Conservation (phyloP, 2,888 invertebrate genomes). For the Catocala sponsa region DNA sequence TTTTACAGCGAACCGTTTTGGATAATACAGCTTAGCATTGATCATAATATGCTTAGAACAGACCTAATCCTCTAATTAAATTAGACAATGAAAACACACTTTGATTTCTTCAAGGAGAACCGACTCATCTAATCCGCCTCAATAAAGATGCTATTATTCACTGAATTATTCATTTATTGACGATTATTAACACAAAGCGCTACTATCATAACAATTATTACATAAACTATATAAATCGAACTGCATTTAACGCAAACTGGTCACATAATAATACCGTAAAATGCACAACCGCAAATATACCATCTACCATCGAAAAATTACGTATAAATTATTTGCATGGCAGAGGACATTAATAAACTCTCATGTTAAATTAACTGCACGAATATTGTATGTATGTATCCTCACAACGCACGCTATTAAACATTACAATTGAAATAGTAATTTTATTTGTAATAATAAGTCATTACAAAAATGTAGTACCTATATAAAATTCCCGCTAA, state of each 20-base stretch:
- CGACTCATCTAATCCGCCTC: slow-evolving; percentile 16
- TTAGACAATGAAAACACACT: slow-evolving; percentile 36
- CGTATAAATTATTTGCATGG: slow-evolving; percentile 12
- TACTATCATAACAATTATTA: slow-evolving; percentile 10
- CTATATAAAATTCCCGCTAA: slow-evolving; percentile 8
- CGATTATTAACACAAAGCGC: slow-evolving; percentile 14
- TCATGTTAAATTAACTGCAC: slow-evolving; percentile 36
- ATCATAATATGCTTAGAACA: slow-evolving; percentile 19
- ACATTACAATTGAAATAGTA: slow-evolving; percentile 25
- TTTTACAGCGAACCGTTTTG: slow-evolving; percentile 3
- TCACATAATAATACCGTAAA: slow-evolving; percentile 4
- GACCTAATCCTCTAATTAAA: slow-evolving; percentile 15
- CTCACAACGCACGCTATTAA: slow-evolving; percentile 35
- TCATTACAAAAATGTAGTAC: slow-evolving; percentile 1
- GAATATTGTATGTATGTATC: slow-evolving; percentile 48
- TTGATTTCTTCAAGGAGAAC: slow-evolving; percentile 25
- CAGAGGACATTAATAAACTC: slow-evolving; percentile 30
- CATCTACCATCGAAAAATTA: slow-evolving; percentile 8
- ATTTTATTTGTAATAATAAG: slow-evolving; percentile 13
- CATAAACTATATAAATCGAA: slow-evolving; percentile 3
- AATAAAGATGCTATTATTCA: slow-evolving; percentile 22
- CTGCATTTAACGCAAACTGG: slow-evolving; percentile 7
- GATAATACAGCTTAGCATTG: slow-evolving; percentile 21
- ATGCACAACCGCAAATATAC: not conserved
- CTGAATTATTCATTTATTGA: slow-evolving; percentile 17